phyloP scores from a whole-genome alignment of 2,113 vertebrate genomes.

The Ageneiosus marmoratus region DNA sequence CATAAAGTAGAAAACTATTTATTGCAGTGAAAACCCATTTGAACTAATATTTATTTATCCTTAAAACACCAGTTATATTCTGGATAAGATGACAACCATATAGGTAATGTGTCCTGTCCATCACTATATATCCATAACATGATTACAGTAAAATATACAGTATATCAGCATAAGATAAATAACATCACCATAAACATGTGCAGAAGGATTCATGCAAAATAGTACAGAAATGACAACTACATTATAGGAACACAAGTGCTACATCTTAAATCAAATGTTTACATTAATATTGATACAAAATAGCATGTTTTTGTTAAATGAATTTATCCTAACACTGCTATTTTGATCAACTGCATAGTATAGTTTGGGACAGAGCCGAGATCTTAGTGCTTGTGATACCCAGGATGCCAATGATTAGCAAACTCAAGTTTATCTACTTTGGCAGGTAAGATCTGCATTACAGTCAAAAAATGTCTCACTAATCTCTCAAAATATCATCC shows the following conservation, averaged over 20 bases:
- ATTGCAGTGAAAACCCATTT: not conserved
- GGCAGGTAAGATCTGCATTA: not conserved
- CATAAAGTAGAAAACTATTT: not conserved
- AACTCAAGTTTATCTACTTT: not conserved
- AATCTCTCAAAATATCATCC: not conserved
- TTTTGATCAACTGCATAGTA: not conserved
- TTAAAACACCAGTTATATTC: not conserved
- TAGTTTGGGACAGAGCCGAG: not conserved
- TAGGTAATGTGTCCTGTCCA: not conserved
- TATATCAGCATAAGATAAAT: not conserved
- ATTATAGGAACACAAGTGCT: not conserved
- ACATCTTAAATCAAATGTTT: not conserved
- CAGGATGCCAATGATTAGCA: not conserved
- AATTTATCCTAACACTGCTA: not conserved
- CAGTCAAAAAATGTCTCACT: not conserved
- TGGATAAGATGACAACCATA: not conserved
- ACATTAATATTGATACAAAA: not conserved
- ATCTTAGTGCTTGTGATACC: not conserved
- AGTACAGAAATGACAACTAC: not conserved
- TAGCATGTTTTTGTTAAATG: not conserved
- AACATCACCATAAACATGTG: not conserved
- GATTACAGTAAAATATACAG: too few relatives aligned
- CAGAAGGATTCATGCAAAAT: not conserved
- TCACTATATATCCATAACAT: too few relatives aligned
- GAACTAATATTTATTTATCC: not conserved